Conservation (phyloP, 2,797 vertebrate species). For the Clarias laeviceps region DNA sequence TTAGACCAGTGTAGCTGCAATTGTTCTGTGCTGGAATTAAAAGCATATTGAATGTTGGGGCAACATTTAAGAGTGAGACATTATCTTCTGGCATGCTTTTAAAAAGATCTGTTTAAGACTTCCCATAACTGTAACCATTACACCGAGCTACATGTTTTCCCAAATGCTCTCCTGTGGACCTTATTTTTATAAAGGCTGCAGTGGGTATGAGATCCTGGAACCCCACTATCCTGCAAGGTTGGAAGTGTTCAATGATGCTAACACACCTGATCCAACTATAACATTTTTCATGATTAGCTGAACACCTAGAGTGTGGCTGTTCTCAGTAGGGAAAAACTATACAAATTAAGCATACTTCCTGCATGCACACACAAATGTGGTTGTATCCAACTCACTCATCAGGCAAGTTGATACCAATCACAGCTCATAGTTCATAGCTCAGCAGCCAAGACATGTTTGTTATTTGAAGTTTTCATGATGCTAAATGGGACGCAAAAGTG, state of each 20-base stretch:
- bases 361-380: neutral
- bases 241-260: neutral
- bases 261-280: constrained; percentile 16
- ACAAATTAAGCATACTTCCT: neutral
- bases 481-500: neutral
- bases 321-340: neutral
- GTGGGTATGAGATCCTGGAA: neutral
- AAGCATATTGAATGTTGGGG: neutral
- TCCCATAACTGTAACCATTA: neutral
- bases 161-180: neutral
- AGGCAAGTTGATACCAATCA: neutral
- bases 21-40: too few species aligned
- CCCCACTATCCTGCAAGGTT: neutral
- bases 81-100: neutral
- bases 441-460: neutral
- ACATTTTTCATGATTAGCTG: constrained; percentile 7
- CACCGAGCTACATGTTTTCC: neutral
- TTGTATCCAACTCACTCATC: neutral
- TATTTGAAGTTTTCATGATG: neutral
- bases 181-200: neutral
- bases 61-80: neutral
- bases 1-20: neutral
- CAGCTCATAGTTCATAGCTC: neutral
- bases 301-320: neutral
- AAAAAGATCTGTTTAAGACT: too few species aligned